These are phyloP conservation scores for Toxotes jaculatrix DNA, from an alignment of 2,113 vertebrate genomes.

Conservation along the genomic window DNA sequence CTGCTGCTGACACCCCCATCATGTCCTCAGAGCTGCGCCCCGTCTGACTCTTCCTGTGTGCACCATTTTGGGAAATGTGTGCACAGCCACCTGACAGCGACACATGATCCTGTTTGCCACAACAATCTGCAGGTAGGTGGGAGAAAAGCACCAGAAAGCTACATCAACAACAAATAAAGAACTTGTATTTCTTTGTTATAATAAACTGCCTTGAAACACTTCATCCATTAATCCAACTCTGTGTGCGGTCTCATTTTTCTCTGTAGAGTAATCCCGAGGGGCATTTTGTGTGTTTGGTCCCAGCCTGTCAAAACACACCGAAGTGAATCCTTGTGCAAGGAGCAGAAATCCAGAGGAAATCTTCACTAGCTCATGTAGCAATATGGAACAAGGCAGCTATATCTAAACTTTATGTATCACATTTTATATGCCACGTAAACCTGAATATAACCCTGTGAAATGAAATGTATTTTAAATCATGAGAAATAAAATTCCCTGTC, in stretches of 20 bases:
- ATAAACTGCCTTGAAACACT: background rate
- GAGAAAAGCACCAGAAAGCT: background rate
- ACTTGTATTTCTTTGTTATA: background rate
- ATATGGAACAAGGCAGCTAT: conserved; percentile 75
- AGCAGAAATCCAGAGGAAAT: conserved; percentile 17
- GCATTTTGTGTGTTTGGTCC: conserved; percentile 78
- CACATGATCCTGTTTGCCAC: conserved; percentile 57
- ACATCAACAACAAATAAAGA: background rate
- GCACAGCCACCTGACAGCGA: conserved; percentile 65
- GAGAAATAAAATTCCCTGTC: conserved; percentile 8
- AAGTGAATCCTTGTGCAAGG: conserved; percentile 22
- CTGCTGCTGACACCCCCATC: conserved; percentile 69
- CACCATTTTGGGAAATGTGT: conserved; percentile 80
- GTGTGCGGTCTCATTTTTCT: background rate
- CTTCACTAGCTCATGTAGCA: conserved; percentile 54
- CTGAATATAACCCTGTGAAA: conserved; percentile 14
- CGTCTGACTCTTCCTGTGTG: conserved; percentile 72
- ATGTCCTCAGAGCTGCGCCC: conserved; percentile 73
- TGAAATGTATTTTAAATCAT: conserved; percentile 24
- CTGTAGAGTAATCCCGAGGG: conserved; percentile 69
- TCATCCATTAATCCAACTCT: background rate
- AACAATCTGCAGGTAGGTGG: conserved; percentile 74
- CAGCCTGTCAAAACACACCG: conserved; percentile 60
- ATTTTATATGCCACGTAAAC: conserved; percentile 29
- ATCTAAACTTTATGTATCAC: conserved; percentile 32